Evolutionary conservation across 2,797 vertebrate species (phyloP).

Genomic region (Ctenosaura bakeri): DNA sequence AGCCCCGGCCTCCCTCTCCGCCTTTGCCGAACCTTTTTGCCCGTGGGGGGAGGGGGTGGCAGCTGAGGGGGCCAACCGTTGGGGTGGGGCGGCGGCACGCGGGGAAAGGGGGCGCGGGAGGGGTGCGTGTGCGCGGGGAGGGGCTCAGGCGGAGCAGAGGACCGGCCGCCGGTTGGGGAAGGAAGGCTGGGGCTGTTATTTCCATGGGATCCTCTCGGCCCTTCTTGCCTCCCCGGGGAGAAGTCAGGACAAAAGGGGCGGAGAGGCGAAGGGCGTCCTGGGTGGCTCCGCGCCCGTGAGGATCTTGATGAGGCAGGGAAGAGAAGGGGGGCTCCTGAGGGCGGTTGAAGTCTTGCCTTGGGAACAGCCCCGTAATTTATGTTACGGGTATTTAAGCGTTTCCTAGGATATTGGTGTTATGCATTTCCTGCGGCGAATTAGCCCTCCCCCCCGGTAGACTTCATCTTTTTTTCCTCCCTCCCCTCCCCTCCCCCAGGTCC

Average conservation of each 20-base stretch:
- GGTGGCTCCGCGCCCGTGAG: too few species aligned
- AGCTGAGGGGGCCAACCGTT: neutral
- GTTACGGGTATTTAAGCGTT: too few species aligned
- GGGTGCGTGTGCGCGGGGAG: neutral
- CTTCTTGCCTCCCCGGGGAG: neutral
- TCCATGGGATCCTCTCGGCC: neutral
- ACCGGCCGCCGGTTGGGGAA: neutral
- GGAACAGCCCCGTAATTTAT: too few species aligned
- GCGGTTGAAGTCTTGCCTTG: neutral
- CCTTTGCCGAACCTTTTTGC: neutral
- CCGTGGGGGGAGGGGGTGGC: neutral
- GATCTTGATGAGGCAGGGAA: too few species aligned
- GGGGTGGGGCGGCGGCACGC: neutral
- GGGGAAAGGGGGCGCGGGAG: neutral
- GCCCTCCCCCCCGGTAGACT: too few species aligned
- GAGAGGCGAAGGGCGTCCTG: constrained; percentile 22
- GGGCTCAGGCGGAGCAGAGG: neutral
- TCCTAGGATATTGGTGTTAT: too few species aligned
- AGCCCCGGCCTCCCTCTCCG: constrained; percentile 1
- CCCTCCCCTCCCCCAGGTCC: too few species aligned
- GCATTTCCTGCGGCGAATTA: too few species aligned
- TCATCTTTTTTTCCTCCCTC: too few species aligned
- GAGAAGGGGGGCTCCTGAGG: neutral
- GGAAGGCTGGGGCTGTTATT: neutral
- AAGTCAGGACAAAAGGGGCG: neutral